A percentile compares a stretch with the other conserved stretches of the same genome.
Evolutionary conservation across 1,140 invertebrate genomes (phyloP).

Genomic region (Procambarus clarkii): DNA sequence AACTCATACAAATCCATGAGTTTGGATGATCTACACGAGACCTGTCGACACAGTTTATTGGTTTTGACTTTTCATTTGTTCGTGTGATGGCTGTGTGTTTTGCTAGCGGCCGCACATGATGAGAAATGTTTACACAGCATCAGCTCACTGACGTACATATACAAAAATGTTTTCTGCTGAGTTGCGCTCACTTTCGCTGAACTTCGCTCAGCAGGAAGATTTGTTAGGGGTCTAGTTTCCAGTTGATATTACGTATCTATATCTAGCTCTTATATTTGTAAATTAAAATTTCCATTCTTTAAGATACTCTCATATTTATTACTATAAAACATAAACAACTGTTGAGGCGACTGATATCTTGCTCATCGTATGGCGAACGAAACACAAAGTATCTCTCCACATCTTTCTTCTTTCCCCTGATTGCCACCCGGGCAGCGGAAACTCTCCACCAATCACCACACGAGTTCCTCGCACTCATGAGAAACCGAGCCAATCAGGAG

Average conservation of each 20-base stretch:
- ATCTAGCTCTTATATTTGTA: neutral
- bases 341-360: neutral
- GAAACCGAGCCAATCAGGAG: conserved; percentile 63
- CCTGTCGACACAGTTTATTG: conserved; percentile 70
- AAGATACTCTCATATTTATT: neutral
- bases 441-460: conserved; percentile 59
- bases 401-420: conserved; percentile 47
- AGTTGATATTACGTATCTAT: neutral
- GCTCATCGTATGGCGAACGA: conserved; percentile 40
- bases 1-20: conserved; percentile 37
- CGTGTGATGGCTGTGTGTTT: conserved; percentile 70
- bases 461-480: conserved; percentile 62
- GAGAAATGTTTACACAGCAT: conserved; percentile 69
- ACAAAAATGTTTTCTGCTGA: conserved; percentile 43
- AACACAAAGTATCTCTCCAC: conserved; percentile 49
- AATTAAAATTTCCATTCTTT: neutral
- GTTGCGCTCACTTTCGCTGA: conserved; percentile 21
- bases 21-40: conserved; percentile 66
- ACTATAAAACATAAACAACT: neutral
- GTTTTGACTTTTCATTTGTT: conserved; percentile 70
- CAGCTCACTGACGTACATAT: conserved; percentile 67
- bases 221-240: neutral
- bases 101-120: conserved; percentile 68
- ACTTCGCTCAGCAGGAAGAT: neutral
- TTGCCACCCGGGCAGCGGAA: conserved; percentile 64